Conservation (phyloP, 2,888 invertebrate genomes). For the Cremastinae sp. region DNA sequence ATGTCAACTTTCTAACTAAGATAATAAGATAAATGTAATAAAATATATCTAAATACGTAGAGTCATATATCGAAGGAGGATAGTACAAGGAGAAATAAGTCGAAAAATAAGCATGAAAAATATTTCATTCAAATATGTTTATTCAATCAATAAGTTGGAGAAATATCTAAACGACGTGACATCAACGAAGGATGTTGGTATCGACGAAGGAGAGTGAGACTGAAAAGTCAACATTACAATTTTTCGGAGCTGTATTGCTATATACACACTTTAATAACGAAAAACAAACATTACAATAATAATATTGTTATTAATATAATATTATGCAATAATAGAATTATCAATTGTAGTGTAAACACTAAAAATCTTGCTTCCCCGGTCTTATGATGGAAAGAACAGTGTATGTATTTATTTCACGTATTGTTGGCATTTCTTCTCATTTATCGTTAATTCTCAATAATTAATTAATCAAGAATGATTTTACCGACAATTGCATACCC, state of each 20-base stretch:
- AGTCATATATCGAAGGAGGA: no score
- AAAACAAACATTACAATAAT: constrained; percentile 79
- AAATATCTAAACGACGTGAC: not conserved
- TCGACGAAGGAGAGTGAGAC: constrained; percentile 16
- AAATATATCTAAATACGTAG: no score
- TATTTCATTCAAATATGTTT: no score
- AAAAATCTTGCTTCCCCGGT: constrained; percentile 73
- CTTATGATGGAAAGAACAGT: constrained; percentile 71
- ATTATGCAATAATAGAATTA: constrained; percentile 78
- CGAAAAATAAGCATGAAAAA: no score
- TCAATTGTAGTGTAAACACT: constrained; percentile 79
- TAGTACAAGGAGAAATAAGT: no score
- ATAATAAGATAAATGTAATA: no score
- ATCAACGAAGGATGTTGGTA: constrained; percentile 45
- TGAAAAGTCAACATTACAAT: constrained; percentile 40
- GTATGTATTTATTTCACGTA: constrained; percentile 66
- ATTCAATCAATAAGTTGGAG: no score
- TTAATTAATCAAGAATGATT: constrained; percentile 74
- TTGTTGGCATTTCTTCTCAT: constrained; percentile 41
- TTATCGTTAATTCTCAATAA: constrained; percentile 51
- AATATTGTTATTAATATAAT: constrained; percentile 77
- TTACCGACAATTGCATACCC: constrained; percentile 66
- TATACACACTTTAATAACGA: constrained; percentile 80
- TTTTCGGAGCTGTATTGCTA: constrained; percentile 73
- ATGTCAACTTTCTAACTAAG: no score